Conservation (phyloP, 2,888 invertebrate genomes). For the Tiphia femorata region DNA sequence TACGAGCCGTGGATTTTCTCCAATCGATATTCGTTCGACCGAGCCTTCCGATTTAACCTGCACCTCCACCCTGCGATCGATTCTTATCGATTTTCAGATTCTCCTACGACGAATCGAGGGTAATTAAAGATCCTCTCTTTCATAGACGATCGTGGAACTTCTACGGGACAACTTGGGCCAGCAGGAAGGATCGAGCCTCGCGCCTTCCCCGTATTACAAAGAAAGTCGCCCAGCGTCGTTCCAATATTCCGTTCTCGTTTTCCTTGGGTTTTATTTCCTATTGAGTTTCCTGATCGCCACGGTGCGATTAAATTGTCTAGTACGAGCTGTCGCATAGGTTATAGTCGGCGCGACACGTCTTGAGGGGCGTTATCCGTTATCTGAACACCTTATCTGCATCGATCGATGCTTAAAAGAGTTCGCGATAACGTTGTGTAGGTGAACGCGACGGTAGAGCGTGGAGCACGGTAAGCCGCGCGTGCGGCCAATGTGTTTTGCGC, state of each 20-base stretch:
- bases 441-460: not conserved
- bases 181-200: not conserved
- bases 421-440: constrained; percentile 20
- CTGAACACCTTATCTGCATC: constrained; percentile 20
- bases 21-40: not conserved
- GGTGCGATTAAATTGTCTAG: constrained; percentile 14
- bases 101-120: not conserved
- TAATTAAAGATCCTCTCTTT: too few species aligned
- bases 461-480: not conserved
- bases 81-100: not conserved
- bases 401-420: constrained; percentile 19
- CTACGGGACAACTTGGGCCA: too few species aligned
- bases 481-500: too few species aligned
- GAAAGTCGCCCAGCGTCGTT: constrained; percentile 17
- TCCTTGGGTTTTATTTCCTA: constrained; percentile 33
- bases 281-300: constrained; percentile 33
- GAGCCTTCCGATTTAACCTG: not conserved
- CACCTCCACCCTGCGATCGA: not conserved
- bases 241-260: too few species aligned
- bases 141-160: too few species aligned
- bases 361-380: constrained; percentile 42
- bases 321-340: constrained; percentile 24
- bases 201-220: not conserved
- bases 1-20: constrained; percentile 34
- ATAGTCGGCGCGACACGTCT: constrained; percentile 27